Conservation (phyloP, 2,797 vertebrate species). For the Dermochelys coriacea region DNA sequence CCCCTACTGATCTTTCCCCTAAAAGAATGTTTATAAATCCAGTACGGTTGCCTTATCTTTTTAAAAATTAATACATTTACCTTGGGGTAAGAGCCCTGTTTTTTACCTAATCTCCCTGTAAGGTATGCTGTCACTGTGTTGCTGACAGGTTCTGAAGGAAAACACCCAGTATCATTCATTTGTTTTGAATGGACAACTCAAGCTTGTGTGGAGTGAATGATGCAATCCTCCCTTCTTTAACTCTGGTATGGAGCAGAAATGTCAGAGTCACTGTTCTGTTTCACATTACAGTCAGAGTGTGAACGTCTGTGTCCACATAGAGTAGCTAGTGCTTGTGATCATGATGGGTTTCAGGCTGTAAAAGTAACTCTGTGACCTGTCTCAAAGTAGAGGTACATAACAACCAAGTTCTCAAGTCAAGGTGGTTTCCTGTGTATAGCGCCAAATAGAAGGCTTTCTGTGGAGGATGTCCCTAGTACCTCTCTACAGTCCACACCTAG, state of each 20-base stretch:
- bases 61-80: neutral
- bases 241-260: neutral
- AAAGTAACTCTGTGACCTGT: neutral
- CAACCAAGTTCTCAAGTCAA: neutral
- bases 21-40: neutral
- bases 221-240: neutral
- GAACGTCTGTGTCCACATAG: neutral
- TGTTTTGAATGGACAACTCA: neutral
- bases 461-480: neutral
- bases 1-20: neutral
- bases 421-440: neutral
- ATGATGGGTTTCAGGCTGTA: conserved; percentile 11
- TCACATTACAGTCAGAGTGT: neutral
- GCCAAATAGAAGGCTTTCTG: neutral
- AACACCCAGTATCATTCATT: conserved; percentile 7
- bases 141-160: neutral
- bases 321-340: conserved; percentile 26
- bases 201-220: neutral
- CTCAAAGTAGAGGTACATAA: neutral
- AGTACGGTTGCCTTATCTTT: accelerated
- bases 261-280: conserved; percentile 43
- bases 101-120: neutral
- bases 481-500: neutral
- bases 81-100: neutral
- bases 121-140: neutral